Conservation (phyloP, 2,113 vertebrate genomes). For the Arvicanthis niloticus region DNA sequence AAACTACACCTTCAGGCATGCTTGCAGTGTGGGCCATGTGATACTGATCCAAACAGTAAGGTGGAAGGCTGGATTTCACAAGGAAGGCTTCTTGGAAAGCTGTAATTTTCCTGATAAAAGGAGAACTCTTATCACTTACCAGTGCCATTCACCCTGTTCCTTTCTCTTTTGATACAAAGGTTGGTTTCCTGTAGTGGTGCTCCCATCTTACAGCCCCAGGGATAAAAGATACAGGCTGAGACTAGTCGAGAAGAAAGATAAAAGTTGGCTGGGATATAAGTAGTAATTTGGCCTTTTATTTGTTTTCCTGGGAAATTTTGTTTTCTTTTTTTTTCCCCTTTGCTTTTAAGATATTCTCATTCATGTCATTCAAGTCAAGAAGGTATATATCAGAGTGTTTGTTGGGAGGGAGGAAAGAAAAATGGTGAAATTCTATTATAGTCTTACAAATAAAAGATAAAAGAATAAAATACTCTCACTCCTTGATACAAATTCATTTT, state of each 20-base stretch:
- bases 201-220: neutral
- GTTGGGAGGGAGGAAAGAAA: neutral
- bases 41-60: neutral
- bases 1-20: neutral
- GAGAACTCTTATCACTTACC: neutral
- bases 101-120: neutral
- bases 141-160: neutral
- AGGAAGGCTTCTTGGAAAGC: neutral
- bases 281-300: neutral
- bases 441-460: neutral
- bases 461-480: neutral
- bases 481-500: neutral
- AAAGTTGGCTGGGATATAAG: neutral
- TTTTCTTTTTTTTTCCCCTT: neutral
- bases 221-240: slow-evolving; percentile 8
- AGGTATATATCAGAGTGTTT: neutral
- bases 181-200: neutral
- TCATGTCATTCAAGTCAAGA: neutral
- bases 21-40: neutral
- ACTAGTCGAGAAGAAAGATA: slow-evolving; percentile 27
- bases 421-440: too few species aligned
- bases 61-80: neutral
- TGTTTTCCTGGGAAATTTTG: neutral
- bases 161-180: neutral
- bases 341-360: neutral